Evolutionary conservation across 1,140 invertebrate genomes (phyloP).

Genomic region (Popillia japonica): DNA sequence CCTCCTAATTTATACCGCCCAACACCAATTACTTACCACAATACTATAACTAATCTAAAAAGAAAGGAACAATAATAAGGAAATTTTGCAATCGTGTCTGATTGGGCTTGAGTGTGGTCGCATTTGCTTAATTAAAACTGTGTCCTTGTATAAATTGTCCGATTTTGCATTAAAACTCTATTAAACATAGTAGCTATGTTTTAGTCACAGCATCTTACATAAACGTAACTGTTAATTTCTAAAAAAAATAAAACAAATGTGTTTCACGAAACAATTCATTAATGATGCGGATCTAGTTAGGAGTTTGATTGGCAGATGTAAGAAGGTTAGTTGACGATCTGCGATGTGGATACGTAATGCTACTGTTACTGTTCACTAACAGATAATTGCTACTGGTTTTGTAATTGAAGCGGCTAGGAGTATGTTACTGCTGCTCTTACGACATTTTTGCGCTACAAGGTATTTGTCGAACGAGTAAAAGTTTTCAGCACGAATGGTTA

Average conservation of each 20-base stretch:
- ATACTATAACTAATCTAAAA: background rate
- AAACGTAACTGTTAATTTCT: background rate
- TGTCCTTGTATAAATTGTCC: background rate
- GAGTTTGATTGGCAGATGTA: slow-evolving; percentile 9
- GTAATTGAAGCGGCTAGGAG: slow-evolving; percentile 9
- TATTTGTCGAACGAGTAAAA: background rate
- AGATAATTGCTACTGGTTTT: background rate
- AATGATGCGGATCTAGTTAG: background rate
- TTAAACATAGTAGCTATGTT: background rate
- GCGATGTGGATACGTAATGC: background rate
- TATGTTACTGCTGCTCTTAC: slow-evolving; percentile 18
- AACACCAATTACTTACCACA: background rate
- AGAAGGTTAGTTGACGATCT: background rate
- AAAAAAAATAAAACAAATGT: too few species aligned
- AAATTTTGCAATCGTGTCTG: background rate
- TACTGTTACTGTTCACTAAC: background rate
- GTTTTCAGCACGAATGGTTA: background rate
- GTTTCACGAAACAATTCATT: too few species aligned
- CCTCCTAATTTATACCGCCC: background rate
- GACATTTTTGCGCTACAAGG: slow-evolving; percentile 17
- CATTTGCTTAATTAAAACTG: slow-evolving; percentile 10
- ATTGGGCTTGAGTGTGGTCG: slow-evolving; percentile 1
- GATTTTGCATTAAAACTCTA: slow-evolving; percentile 13
- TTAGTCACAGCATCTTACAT: slow-evolving; percentile 16
- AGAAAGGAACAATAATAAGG: slow-evolving; percentile 9